phyloP scores from a whole-genome alignment of 2,888 invertebrate species.

The Arctia plantaginis region DNA sequence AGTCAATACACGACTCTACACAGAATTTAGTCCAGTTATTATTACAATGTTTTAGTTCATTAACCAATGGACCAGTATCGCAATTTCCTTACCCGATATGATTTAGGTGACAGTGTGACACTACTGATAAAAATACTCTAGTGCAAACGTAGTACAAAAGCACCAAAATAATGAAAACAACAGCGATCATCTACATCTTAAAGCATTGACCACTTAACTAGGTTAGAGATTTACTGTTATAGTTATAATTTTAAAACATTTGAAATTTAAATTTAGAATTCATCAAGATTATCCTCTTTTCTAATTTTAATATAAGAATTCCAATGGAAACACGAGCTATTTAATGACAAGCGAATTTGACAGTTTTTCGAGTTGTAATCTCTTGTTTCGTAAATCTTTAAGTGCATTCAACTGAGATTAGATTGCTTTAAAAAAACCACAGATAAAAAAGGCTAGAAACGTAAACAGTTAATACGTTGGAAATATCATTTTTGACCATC shows the following conservation, averaged over 20 bases:
- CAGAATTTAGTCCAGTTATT: not conserved
- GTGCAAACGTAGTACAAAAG: not conserved
- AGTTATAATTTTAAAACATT: not conserved
- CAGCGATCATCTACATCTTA: not conserved
- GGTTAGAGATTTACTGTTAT: not conserved
- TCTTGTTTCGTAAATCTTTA: conserved; percentile 4
- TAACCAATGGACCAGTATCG: not conserved
- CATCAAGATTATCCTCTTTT: not conserved
- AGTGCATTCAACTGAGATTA: conserved; percentile 12
- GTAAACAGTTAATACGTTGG: too few species aligned
- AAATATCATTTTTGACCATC: not conserved
- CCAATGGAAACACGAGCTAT: not conserved
- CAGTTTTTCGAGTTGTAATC: not conserved
- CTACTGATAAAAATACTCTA: not conserved
- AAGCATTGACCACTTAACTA: not conserved
- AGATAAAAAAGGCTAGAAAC: not conserved
- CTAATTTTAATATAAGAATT: not conserved
- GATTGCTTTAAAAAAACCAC: conserved; percentile 4
- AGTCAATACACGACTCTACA: not conserved
- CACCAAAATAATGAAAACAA: not conserved
- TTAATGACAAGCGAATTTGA: not conserved
- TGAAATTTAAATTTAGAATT: not conserved
- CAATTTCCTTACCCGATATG: not conserved
- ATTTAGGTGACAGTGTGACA: not conserved
- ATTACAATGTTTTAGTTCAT: not conserved